phyloP scores from a whole-genome alignment of 2,888 invertebrate species.

The Conomelus anceps region DNA sequence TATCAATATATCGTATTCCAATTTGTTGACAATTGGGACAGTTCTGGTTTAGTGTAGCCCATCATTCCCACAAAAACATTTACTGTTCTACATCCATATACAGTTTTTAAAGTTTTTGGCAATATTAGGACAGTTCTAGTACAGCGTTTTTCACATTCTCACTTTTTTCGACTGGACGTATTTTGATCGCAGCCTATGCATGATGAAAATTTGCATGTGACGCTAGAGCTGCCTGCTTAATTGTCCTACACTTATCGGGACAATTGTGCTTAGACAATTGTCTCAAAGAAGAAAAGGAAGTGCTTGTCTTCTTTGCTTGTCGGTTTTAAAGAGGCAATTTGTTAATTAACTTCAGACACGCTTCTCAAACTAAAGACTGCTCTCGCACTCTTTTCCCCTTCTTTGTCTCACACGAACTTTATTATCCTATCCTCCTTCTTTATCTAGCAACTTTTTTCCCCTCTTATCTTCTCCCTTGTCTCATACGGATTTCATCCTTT shows the following conservation, averaged over 20 bases:
- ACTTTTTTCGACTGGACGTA: no score
- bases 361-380: conserved; percentile 11
- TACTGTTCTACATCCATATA: no score
- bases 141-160: no score
- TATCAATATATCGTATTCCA: no score
- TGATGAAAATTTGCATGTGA: not conserved
- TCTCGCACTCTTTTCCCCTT: not conserved
- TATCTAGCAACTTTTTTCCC: no score
- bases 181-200: no score
- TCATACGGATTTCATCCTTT: not conserved
- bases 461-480: not conserved
- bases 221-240: not conserved
- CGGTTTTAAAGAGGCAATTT: conserved; percentile 8
- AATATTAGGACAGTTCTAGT: no score
- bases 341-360: conserved; percentile 13
- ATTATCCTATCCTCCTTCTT: not conserved
- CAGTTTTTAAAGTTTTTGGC: no score
- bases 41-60: no score
- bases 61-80: no score
- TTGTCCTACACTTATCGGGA: not conserved
- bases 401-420: not conserved
- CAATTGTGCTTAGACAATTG: not conserved
- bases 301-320: conserved; percentile 3
- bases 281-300: not conserved
- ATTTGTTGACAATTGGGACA: no score